Percentiles rank a stretch among this genome's conserved stretches.
Evolutionary conservation across 2,113 vertebrate species (phyloP).

Genomic region (Chionodraco myersi): DNA sequence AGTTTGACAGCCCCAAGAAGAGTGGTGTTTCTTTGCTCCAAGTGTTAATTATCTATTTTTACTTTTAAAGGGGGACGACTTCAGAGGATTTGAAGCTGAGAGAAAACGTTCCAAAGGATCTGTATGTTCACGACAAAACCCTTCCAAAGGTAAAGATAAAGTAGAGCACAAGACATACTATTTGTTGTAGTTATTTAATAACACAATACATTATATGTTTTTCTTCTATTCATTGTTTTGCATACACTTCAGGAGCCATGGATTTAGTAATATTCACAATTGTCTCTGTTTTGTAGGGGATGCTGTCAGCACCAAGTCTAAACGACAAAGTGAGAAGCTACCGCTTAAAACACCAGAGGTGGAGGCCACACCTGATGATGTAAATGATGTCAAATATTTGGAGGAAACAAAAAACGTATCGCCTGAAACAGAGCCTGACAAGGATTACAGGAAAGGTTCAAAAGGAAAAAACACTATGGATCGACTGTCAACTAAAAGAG

Average conservation of each 20-base stretch:
- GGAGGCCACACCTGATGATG: constrained; percentile 62
- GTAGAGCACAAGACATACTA: not conserved
- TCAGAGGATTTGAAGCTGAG: constrained; percentile 89
- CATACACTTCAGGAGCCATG: too few relatives aligned
- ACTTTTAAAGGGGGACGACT: constrained; percentile 85
- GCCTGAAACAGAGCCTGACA: constrained; percentile 58
- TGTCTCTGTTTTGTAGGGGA: constrained; percentile 71
- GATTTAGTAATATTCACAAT: constrained; percentile 1
- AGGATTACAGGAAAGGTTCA: constrained; percentile 61
- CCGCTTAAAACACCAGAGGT: constrained; percentile 66
- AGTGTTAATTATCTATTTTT: constrained; percentile 61
- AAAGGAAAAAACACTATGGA: constrained; percentile 73
- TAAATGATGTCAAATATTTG: constrained; percentile 70
- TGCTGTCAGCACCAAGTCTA: constrained; percentile 75
- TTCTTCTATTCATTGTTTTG: not conserved
- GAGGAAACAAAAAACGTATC: constrained; percentile 53
- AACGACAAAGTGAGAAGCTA: constrained; percentile 74
- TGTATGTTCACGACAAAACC: constrained; percentile 81
- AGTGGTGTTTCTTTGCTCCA: not conserved
- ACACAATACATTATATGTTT: not conserved
- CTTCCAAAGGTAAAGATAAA: constrained; percentile 86
- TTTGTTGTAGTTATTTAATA: not conserved
- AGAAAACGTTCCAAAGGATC: constrained; percentile 80
- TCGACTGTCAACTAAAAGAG: constrained; percentile 71
- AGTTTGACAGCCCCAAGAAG: not conserved